Conservation (phyloP, 2,888 invertebrate genomes). For the Spilosoma lubricipeda region DNA sequence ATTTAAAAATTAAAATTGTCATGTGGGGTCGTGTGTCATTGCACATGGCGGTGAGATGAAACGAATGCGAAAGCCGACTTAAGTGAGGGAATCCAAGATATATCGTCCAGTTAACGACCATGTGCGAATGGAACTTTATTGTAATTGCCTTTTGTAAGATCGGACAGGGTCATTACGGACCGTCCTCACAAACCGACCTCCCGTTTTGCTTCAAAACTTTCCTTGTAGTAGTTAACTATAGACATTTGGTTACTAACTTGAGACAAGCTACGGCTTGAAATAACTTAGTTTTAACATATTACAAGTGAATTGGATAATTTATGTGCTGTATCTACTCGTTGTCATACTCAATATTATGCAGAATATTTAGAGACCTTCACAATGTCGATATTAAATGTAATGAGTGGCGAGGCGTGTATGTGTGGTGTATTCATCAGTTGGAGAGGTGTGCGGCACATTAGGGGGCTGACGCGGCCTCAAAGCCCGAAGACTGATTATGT, state of each 20-base stretch:
- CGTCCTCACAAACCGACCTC: slow-evolving; percentile 76
- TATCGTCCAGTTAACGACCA: slow-evolving; percentile 85
- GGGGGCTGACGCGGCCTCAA: slow-evolving; percentile 83
- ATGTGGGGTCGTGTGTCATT: slow-evolving; percentile 46
- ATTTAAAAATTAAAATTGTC: slow-evolving; percentile 51
- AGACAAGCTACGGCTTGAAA: slow-evolving; percentile 57
- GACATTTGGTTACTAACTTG: slow-evolving; percentile 55
- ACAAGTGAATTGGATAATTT: slow-evolving; percentile 18
- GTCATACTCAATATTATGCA: slow-evolving; percentile 23
- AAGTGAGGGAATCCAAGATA: slow-evolving; percentile 81
- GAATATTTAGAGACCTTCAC: slow-evolving; percentile 43
- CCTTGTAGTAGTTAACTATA: slow-evolving; percentile 65
- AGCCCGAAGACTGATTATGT: slow-evolving; percentile 87
- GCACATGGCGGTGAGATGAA: slow-evolving; percentile 63
- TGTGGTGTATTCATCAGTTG: slow-evolving; percentile 81
- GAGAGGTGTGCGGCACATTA: slow-evolving; percentile 81
- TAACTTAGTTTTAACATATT: slow-evolving; percentile 29
- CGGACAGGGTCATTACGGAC: slow-evolving; percentile 83
- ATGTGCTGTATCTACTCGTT: slow-evolving; percentile 11
- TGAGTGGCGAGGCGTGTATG: slow-evolving; percentile 70
- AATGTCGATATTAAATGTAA: slow-evolving; percentile 67
- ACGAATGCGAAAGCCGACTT: slow-evolving; percentile 71
- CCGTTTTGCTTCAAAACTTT: slow-evolving; percentile 77
- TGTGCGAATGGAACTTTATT: slow-evolving; percentile 86
- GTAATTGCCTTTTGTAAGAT: slow-evolving; percentile 87